Evolutionary conservation across 2,888 invertebrate species (phyloP), one percentile per base, ranked within the genome.

Genomic region (Aphrophora alni): DNA sequence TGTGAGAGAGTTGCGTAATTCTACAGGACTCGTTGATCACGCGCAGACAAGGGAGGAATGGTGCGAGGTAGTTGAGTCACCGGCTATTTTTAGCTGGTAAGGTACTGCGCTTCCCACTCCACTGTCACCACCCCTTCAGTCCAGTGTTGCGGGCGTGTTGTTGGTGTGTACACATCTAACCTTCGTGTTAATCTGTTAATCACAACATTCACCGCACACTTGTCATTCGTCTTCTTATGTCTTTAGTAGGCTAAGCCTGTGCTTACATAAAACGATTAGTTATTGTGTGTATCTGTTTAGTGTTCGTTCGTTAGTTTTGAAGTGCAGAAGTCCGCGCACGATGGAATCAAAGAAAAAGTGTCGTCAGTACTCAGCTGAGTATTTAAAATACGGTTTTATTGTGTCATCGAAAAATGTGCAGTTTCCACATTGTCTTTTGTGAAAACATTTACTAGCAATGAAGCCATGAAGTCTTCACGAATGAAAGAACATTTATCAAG

Each of bases 351-450:
- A 73, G n/a, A 73, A 73, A 33, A 28, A 73, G n/a, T 26, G 28
- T 17, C n/a, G 27, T 33, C 28, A 28, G 33, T 73, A 26, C 3
- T 27, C 27, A 27, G 73, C n/a, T 27, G 28, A 73, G n/a, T 73
- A 73, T 28, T 73, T 17, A 28, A 73, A 73, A 73, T 73, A 17
- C 33, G 73, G 73, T 73, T 28, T 73, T 73, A 73, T 73, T 28
- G 28, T n/a, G 17, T 73, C 73, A 33, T 28, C 73, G 33, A 26
- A 27, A 73, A 73, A 73, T 28, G n/a, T 71, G 33, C 44, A 44
- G 44, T 44, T 44, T 44, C 44, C 44, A 10, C 44, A 44, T 44
- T 44, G 44, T 14, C 17, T 44, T 33, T 44, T 44, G 44, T 14
- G 10, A 44, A 44, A 44, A 44, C 44, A 7, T 44, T 44, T 14